phyloP scores from a whole-genome alignment of 2,888 invertebrate species.

The Chromoteleia sp. region DNA sequence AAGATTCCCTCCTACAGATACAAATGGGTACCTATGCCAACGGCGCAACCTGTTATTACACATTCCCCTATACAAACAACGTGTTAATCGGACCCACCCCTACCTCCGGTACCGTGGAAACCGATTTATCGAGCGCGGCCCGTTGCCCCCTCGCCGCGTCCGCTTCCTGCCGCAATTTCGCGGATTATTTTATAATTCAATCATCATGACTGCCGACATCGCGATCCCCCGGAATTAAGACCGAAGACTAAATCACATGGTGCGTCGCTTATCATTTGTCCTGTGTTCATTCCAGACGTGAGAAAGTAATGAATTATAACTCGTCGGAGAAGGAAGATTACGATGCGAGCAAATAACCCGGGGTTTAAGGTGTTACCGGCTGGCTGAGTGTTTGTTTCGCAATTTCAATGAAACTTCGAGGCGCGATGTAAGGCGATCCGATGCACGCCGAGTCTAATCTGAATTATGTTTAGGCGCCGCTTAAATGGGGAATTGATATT shows the following conservation, averaged over 20 bases:
- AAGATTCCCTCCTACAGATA: conserved; percentile 82
- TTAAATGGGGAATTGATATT: conserved; percentile 29
- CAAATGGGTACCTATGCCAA: conserved; percentile 82
- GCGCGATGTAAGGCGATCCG: conserved; percentile 15
- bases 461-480: conserved; percentile 29
- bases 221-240: conserved; percentile 47
- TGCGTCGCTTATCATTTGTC: conserved; percentile 51
- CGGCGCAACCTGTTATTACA: conserved; percentile 84
- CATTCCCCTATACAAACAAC: conserved; percentile 85
- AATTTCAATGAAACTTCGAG: conserved; percentile 46
- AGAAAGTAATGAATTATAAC: conserved; percentile 59
- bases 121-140: conserved; percentile 72
- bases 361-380: conserved; percentile 44
- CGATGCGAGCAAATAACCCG: conserved; percentile 41
- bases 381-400: conserved; percentile 33
- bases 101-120: conserved; percentile 71
- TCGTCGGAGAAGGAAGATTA: conserved; percentile 46
- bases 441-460: conserved; percentile 16
- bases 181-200: conserved; percentile 67
- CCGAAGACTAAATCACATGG: conserved; percentile 37
- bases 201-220: conserved; percentile 47
- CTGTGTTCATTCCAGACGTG: conserved; percentile 41
- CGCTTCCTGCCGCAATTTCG: conserved; percentile 62
- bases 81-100: conserved; percentile 83
- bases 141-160: background rate